phyloP scores from a whole-genome alignment of 2,888 invertebrate species.

The Criorhina ranunculi region DNA sequence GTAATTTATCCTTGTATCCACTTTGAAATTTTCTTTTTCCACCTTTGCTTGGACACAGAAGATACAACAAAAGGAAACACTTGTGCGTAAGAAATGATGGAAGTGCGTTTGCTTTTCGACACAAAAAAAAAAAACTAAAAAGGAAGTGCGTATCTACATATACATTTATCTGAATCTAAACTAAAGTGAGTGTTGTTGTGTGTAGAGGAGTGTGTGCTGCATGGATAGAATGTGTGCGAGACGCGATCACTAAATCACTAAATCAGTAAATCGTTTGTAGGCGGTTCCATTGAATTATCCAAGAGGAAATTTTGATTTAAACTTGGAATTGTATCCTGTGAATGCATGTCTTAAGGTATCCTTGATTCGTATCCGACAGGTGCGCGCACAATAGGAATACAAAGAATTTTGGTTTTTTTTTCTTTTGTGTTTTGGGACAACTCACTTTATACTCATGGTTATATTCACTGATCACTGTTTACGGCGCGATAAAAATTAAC shows the following conservation, averaged over 20 bases:
- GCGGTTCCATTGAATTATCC: constrained; percentile 61
- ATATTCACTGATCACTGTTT: constrained; percentile 48
- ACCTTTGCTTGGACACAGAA: constrained; percentile 18
- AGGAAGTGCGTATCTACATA: constrained; percentile 31
- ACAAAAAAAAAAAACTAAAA: too few relatives aligned
- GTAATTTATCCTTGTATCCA: constrained; percentile 15
- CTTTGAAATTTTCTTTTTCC: constrained; percentile 29
- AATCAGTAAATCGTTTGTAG: constrained; percentile 34
- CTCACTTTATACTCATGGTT: constrained; percentile 27
- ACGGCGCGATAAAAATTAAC: constrained; percentile 45
- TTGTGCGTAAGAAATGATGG: constrained; percentile 44
- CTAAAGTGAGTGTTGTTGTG: constrained; percentile 29
- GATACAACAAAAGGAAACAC: constrained; percentile 21
- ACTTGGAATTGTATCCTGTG: constrained; percentile 30
- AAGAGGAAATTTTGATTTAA: constrained; percentile 42
- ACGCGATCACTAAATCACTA: constrained; percentile 39
- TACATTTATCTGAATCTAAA: constrained; percentile 30
- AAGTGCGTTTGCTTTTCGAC: constrained; percentile 47
- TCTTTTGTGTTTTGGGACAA: neutral
- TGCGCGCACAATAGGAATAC: constrained; percentile 48
- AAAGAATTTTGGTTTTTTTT: constrained; percentile 35
- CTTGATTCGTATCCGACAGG: constrained; percentile 66
- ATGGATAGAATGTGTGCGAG: constrained; percentile 19
- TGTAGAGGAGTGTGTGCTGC: constrained; percentile 33
- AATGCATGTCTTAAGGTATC: constrained; percentile 63